These are phyloP conservation scores for Parochlus steinenii DNA, from an alignment of 2,888 invertebrate species.

Conservation along the genomic window DNA sequence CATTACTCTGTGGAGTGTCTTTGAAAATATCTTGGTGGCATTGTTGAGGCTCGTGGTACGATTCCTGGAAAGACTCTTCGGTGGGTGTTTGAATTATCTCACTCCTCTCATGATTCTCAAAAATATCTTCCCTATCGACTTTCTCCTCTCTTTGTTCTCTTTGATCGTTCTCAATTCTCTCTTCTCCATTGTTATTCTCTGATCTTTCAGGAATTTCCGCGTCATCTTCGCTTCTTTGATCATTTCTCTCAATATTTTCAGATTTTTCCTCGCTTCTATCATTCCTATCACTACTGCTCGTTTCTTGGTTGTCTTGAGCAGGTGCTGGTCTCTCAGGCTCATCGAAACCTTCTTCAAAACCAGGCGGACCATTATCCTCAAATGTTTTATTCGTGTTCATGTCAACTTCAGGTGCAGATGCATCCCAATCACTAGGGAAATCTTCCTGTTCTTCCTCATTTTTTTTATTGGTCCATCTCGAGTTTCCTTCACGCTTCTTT, in stretches of 20 bases:
- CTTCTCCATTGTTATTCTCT: constrained; percentile 14
- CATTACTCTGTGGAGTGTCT: too few species aligned
- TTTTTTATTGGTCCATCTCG: constrained; percentile 5
- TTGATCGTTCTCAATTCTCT: constrained; percentile 15
- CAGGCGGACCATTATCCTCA: constrained; percentile 12
- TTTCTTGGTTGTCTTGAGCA: constrained; percentile 10
- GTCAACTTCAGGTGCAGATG: neutral
- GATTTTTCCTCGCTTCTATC: constrained; percentile 12
- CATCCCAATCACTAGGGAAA: neutral
- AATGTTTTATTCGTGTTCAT: constrained; percentile 4
- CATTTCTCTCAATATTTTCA: constrained; percentile 11
- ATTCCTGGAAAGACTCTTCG: too few species aligned
- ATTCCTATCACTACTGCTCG: constrained; percentile 8
- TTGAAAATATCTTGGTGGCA: too few species aligned
- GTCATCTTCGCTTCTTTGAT: constrained; percentile 14
- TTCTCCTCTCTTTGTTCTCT: constrained; percentile 13
- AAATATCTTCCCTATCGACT: constrained; percentile 12
- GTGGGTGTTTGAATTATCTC: too few species aligned
- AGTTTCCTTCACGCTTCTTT: constrained; percentile 6
- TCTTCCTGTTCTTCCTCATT: constrained; percentile 9
- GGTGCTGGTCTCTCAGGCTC: constrained; percentile 10
- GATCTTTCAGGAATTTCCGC: constrained; percentile 12
- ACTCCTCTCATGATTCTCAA: constrained; percentile 17
- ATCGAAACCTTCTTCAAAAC: constrained; percentile 11
- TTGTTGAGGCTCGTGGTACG: constrained; percentile 31